phyloP scores from a whole-genome alignment of 2,888 invertebrate species.

The Dendrolimus houi region DNA sequence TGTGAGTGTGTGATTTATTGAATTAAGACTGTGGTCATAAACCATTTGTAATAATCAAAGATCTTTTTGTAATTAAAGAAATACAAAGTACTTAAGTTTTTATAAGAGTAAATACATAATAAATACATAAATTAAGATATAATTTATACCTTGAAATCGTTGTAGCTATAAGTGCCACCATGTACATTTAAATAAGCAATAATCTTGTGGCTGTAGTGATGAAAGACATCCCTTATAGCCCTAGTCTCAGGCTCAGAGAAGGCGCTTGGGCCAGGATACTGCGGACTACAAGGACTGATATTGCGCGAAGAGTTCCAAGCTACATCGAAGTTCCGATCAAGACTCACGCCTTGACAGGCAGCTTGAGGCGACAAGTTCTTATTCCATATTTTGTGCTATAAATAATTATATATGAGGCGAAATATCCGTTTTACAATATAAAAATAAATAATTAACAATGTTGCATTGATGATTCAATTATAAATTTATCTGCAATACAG shows the following conservation, averaged over 20 bases:
- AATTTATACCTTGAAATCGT: slow-evolving; percentile 33
- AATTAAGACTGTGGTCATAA: no score
- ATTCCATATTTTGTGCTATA: slow-evolving; percentile 19
- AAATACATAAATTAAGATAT: not conserved
- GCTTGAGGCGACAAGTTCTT: slow-evolving; percentile 49
- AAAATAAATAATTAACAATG: no score
- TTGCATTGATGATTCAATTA: no score
- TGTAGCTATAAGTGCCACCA: slow-evolving; percentile 21
- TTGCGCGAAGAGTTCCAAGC: slow-evolving; percentile 31
- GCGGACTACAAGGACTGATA: slow-evolving; percentile 40
- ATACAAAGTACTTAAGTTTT: no score
- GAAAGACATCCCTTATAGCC: slow-evolving; percentile 43
- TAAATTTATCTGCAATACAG: no score
- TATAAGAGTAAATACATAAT: no score
- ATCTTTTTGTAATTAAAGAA: no score
- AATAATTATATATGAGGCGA: not conserved
- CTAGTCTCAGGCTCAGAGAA: slow-evolving; percentile 54
- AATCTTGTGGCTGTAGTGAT: slow-evolving; percentile 50
- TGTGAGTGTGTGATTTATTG: no score
- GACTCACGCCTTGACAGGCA: slow-evolving; percentile 43
- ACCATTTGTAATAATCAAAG: no score
- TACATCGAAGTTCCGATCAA: slow-evolving; percentile 61
- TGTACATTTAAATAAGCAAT: slow-evolving; percentile 52
- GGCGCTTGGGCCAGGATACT: slow-evolving; percentile 41
- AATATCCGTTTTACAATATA: no score